Conservation (phyloP, 92 coral and sea anemone species). For the Montipora capitata region DNA sequence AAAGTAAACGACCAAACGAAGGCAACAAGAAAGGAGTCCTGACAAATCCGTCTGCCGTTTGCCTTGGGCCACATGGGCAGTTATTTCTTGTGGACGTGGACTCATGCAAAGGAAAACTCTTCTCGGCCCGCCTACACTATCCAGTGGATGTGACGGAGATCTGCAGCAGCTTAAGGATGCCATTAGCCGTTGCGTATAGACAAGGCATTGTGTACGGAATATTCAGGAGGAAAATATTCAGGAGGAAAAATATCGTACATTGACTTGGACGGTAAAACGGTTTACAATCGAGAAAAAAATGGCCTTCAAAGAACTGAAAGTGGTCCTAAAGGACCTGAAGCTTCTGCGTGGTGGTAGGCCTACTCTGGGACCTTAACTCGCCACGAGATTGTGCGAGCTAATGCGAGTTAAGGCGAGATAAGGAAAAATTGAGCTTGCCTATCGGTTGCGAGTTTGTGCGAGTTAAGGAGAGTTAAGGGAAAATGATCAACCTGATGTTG, state of each 20-base stretch:
- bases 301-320: conserved; percentile 43
- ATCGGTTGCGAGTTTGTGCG: too few species aligned
- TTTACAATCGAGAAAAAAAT: conserved; percentile 33
- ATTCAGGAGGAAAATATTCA: not conserved
- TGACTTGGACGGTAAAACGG: conserved; percentile 21
- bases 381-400: too few species aligned
- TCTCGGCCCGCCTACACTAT: conserved; percentile 11
- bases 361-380: too few species aligned
- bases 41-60: not conserved
- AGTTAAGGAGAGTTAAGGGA: too few species aligned
- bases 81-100: not conserved
- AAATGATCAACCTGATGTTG: too few species aligned
- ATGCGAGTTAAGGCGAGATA: too few species aligned
- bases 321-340: conserved; percentile 22
- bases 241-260: not conserved
- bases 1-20: not conserved
- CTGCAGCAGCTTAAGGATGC: conserved; percentile 19
- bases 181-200: conserved; percentile 19
- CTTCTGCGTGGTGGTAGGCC: not conserved
- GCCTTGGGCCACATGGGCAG: not conserved
- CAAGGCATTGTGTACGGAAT: not conserved
- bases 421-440: too few species aligned
- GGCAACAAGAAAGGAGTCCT: not conserved
- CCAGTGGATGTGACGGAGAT: conserved; percentile 45
- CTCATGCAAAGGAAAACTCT: not conserved